Evolutionary conservation across 2,113 vertebrate species (phyloP), one percentile per base, ranked within the genome.

Genomic region (Leiothrix lutea): DNA sequence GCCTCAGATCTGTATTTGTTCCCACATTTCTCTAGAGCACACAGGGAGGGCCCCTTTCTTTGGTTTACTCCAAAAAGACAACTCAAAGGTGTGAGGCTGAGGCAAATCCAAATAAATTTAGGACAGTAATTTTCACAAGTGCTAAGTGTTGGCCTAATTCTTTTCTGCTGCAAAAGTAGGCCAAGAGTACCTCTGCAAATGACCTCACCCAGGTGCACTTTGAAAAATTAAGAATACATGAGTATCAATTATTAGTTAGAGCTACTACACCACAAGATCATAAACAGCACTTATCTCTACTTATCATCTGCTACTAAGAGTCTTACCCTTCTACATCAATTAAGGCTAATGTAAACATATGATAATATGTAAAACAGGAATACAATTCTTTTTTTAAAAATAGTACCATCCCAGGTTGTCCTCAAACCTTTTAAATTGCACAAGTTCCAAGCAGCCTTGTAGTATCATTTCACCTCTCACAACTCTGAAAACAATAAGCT

Each of bases 61-160:
- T 2, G 1, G 61, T 72, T 6, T 72, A 5, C 12, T 77, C 48
- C 25, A 33, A 35, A 85, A 82, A 87, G 61, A 53, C 40, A 31
- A 65, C 19, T 40, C 17, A 50, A 58, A 69, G 23, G 20, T 35
- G 14, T 38, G 54, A 93, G 25, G 24, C 38, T 83, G 67, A 88
- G 25, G 45, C 23, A 90, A 83, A 88, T 61, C 25, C 70, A 82
- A 85, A 80, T 51, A 66, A 70, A 90, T 88, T 95, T 65, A 86
- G 92, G 86, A 62, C 47, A 80, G 14, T 24, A 65, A 88, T 88
- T 83, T 93, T 80, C 74, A 73, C 42, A 58, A 35, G 62, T 24
- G 53, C 45, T 36, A 82, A 75, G 31, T 57, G 35, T 22, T 80
- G 67, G 42, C 96, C 92, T 92, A 94, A 82, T 80, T 94, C 50